Percentiles rank a stretch among this genome's conserved stretches.
Conservation (phyloP, 2,113 vertebrate species). For the Albula glossodonta region DNA sequence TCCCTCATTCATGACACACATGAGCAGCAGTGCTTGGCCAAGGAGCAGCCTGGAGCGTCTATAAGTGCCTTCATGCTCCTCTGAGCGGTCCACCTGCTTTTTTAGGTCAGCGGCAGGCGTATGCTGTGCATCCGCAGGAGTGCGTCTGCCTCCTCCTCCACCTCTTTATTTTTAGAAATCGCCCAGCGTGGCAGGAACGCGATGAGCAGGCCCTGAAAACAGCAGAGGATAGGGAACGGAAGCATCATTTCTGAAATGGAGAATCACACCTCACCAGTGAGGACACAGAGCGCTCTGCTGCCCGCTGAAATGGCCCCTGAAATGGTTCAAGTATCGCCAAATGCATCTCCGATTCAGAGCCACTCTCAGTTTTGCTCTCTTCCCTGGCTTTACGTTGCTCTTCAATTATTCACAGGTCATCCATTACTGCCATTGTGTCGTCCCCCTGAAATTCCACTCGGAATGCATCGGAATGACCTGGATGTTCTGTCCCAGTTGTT, state of each 20-base stretch:
- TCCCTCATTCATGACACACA: neutral
- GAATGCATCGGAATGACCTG: neutral
- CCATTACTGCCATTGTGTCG: conserved; percentile 3
- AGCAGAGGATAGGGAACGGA: neutral
- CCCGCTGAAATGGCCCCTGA: too few species aligned
- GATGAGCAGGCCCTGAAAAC: neutral
- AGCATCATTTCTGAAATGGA: neutral
- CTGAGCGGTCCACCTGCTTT: conserved; percentile 32
- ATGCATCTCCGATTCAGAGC: neutral
- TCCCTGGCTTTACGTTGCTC: neutral
- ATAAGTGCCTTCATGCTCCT: too few species aligned
- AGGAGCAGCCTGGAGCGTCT: neutral
- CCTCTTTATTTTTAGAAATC: neutral
- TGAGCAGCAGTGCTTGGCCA: conserved; percentile 22
- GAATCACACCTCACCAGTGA: neutral
- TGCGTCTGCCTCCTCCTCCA: neutral
- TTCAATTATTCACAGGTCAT: conserved; percentile 10
- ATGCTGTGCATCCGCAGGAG: conserved; percentile 16
- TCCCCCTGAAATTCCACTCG: conserved; percentile 5
- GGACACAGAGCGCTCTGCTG: too few species aligned
- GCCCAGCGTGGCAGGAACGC: neutral
- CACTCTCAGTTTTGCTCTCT: neutral
- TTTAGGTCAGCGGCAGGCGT: conserved; percentile 31
- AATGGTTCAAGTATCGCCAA: too few species aligned
- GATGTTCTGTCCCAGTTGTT: neutral